Evolutionary conservation across 2,797 vertebrate genomes (phyloP), one percentile per base, ranked within the genome.

Genomic region (Microctenopoma stevenorrisi): DNA sequence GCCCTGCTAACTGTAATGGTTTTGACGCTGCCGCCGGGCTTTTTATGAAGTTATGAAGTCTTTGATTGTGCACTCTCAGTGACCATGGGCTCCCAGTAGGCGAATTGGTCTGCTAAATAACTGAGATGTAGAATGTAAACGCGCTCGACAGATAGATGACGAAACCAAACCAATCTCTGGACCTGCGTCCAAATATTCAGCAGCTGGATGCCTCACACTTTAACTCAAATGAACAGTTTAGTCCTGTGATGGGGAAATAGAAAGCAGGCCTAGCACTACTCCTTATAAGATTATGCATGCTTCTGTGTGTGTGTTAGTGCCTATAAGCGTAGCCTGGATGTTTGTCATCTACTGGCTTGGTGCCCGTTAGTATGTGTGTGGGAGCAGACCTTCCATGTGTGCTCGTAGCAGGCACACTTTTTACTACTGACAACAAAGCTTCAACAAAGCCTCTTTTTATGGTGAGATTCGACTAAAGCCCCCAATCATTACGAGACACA

Each of bases 391-490:
- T 58, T 88, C 77, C 83, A 88, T 91, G 83, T 89, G 87, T 73
- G 80, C 82, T 83, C 84, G 54, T 89, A 90, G 88, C 89, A 91
- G 91, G 91, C 90, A 81, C 79, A 86, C 79, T 86, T 91, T 88
- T 94, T 92, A 91, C 89, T 87, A 72, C 83, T 73, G 76, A 91
- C 91, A 92, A 93, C 91, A 93, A 93, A 92, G 92, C 89, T 86
- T 75, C 77, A 83, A 89, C 86, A 91, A 91, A 91, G 88, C 86
- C 84, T 86, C 55, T 79, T 89, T 92, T 91, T 87, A 91, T 43
- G 13, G 81, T 66, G 43, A 74, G 86, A 83, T 87, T 81, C 58
- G 57, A 77, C 84, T 81, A 77, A 88, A 88, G 77, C 63, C 81
- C 68, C 61, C 26, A 25, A 90, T 92, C 88, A 88, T 93, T 92